Evolutionary conservation across 37 sponge, comb jelly and placozoan genomes (phyloP).

Genomic region (Tethya wilhelma): DNA sequence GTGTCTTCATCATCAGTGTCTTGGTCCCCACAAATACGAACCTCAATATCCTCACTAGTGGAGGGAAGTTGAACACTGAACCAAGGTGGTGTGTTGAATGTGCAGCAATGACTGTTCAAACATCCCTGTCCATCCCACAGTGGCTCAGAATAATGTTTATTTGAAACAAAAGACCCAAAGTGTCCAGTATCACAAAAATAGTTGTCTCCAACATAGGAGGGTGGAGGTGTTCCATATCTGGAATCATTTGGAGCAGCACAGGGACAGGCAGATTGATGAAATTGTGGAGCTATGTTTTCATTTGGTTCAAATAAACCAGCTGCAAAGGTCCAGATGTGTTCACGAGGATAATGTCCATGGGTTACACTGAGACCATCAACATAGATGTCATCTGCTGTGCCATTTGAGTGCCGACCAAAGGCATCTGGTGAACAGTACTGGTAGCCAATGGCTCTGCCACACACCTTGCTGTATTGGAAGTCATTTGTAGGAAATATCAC

Average conservation of each 20-base stretch:
- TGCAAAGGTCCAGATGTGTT: constrained; percentile 23
- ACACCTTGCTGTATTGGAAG: constrained; percentile 1
- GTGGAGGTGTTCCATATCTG: constrained; percentile 5
- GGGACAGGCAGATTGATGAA: constrained; percentile 4
- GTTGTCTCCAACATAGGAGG: constrained; percentile 21
- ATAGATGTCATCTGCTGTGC: neutral
- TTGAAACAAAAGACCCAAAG: constrained; percentile 3
- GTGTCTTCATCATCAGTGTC: too few species aligned
- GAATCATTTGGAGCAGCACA: neutral
- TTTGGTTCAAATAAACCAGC: too few species aligned
- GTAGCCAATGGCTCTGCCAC: neutral
- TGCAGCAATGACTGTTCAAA: constrained; percentile 10
- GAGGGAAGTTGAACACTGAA: too few species aligned
- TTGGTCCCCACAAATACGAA: too few species aligned
- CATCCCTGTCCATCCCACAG: constrained; percentile 40
- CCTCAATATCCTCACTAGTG: too few species aligned
- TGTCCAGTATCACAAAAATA: constrained; percentile 35
- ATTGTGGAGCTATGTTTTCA: neutral
- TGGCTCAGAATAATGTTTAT: too few species aligned
- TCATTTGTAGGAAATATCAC: too few species aligned
- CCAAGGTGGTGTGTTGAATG: constrained; percentile 8
- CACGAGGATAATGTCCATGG: constrained; percentile 19
- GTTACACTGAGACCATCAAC: constrained; percentile 17
- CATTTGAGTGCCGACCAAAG: neutral
- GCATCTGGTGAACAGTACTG: neutral